Evolutionary conservation across 2,888 invertebrate species (phyloP).

Genomic region (Leptopilina syphax): DNA sequence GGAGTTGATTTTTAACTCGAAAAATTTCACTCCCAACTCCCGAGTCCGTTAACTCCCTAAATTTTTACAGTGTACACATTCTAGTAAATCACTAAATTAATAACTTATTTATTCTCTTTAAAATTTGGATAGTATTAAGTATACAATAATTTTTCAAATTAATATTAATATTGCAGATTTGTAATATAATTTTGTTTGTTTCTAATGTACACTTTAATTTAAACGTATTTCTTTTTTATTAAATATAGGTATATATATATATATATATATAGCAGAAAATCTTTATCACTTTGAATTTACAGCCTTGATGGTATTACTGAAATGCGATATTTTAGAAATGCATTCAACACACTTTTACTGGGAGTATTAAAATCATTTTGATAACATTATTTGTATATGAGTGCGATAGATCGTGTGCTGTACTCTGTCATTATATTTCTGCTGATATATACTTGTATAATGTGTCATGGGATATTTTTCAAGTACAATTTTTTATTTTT

Average conservation of each 20-base stretch:
- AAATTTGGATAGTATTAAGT: no score
- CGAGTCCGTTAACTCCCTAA: no score
- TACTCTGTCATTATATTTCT: constrained; percentile 25
- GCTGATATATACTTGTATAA: background rate
- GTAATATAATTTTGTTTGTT: background rate
- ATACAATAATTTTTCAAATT: no score
- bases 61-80: no score
- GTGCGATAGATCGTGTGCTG: constrained; percentile 21
- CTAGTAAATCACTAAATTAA: no score
- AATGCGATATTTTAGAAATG: constrained; percentile 36
- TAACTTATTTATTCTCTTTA: no score
- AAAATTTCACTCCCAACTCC: no score
- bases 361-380: constrained; percentile 26
- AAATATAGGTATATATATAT: background rate
- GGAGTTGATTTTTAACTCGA: no score
- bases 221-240: background rate
- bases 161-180: background rate
- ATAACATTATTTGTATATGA: constrained; percentile 24
- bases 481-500: background rate
- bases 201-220: background rate
- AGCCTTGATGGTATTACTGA: constrained; percentile 30
- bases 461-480: constrained; percentile 15
- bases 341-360: constrained; percentile 27
- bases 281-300: background rate
- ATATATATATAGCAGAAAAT: constrained; percentile 2